phyloP scores from a whole-genome alignment of 2,888 invertebrate species.

The Diarsia brunnea region DNA sequence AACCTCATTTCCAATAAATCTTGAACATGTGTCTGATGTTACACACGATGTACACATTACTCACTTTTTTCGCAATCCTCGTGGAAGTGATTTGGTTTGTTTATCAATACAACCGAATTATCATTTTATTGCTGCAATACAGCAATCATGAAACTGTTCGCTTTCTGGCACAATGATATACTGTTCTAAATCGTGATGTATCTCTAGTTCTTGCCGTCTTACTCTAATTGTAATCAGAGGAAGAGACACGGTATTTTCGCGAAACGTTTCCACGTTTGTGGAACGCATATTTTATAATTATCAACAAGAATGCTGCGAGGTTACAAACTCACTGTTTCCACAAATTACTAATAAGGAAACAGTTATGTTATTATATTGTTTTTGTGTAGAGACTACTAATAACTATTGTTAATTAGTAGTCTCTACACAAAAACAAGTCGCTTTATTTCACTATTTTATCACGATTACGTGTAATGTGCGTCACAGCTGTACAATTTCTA shows the following conservation, averaged over 20 bases:
- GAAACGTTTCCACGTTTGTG: constrained; percentile 34
- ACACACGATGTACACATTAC: constrained; percentile 26
- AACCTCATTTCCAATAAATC: constrained; percentile 51
- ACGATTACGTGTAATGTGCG: constrained; percentile 41
- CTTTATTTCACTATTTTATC: constrained; percentile 19
- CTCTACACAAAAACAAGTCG: constrained; percentile 16
- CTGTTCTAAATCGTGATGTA: constrained; percentile 27
- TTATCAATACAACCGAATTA: constrained; percentile 42
- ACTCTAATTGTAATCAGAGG: constrained; percentile 13
- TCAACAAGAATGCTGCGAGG: constrained; percentile 27
- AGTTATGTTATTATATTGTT: no score
- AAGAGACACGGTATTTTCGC: constrained; percentile 24
- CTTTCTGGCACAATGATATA: constrained; percentile 32
- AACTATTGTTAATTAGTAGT: constrained; percentile 26
- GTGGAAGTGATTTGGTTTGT: constrained; percentile 36
- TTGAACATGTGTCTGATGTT: constrained; percentile 36
- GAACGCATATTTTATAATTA: constrained; percentile 49
- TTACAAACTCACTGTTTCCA: constrained; percentile 18
- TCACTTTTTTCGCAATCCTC: constrained; percentile 24
- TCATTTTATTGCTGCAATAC: constrained; percentile 28
- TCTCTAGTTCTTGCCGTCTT: constrained; percentile 13
- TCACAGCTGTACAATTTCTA: constrained; percentile 37
- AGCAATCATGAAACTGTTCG: constrained; percentile 30
- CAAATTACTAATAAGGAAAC: constrained; percentile 34
- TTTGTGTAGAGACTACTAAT: no score